phyloP scores from a whole-genome alignment of 2,113 vertebrate genomes.

The Eptesicus fuscus region DNA sequence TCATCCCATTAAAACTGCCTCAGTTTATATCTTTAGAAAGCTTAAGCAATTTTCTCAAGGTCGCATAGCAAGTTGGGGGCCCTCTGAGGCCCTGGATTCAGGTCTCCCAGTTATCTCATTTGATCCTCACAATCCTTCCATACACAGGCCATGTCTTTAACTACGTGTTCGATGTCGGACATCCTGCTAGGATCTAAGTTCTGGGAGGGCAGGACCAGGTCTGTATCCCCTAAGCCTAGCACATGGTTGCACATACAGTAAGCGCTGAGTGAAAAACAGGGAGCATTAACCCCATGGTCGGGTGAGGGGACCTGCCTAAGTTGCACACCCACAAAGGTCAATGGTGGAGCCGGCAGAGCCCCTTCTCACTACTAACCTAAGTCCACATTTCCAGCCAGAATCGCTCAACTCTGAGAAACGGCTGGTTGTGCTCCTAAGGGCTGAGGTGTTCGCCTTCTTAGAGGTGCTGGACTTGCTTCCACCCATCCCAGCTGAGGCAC shows the following conservation, averaged over 20 bases:
- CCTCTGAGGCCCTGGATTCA: neutral
- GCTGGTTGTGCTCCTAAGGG: neutral
- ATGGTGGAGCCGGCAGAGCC: neutral
- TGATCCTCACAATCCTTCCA: conserved; percentile 7
- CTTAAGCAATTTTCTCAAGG: conserved; percentile 39
- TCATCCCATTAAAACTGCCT: neutral
- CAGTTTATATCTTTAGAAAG: conserved; percentile 14
- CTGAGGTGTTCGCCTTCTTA: neutral
- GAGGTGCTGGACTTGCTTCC: neutral
- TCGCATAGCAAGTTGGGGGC: neutral
- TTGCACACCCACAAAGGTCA: neutral
- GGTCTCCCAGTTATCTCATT: conserved; percentile 17
- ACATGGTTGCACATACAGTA: neutral
- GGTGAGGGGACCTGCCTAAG: neutral
- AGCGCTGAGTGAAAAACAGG: neutral
- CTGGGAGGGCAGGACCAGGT: neutral
- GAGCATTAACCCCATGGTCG: neutral
- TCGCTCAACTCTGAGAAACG: neutral
- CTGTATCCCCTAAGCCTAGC: neutral
- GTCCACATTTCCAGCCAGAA: neutral
- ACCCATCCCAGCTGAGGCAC: neutral
- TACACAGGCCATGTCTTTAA: neutral
- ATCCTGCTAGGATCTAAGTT: neutral
- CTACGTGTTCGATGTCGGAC: neutral
- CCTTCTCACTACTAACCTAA: neutral